Evolutionary conservation across 2,113 vertebrate genomes (phyloP).

Genomic region (Lonchura striata): DNA sequence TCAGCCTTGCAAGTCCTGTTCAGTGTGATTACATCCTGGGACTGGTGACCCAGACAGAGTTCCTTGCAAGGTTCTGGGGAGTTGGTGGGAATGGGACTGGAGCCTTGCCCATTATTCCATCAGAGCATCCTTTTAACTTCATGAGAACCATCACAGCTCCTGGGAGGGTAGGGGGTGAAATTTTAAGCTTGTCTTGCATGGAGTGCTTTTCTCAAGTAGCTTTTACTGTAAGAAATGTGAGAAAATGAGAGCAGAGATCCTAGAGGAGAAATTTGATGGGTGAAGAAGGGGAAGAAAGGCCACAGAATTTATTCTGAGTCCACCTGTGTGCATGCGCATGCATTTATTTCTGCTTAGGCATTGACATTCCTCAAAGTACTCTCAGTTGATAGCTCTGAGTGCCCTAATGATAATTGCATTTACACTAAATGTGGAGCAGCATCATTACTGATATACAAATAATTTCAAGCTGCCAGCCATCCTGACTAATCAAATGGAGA

Average conservation of each 20-base stretch:
- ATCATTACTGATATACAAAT: conserved; percentile 41
- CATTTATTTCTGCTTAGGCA: conserved; percentile 9
- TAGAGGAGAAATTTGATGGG: background rate
- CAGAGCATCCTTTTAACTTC: background rate
- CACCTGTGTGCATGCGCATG: background rate
- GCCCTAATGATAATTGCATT: conserved; percentile 54
- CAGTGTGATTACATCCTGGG: rapidly evolving
- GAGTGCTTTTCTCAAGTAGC: background rate
- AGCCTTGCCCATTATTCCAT: background rate
- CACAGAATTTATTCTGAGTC: background rate
- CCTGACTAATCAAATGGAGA: conserved; percentile 36
- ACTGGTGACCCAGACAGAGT: background rate
- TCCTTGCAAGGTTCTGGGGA: background rate
- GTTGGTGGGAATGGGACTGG: background rate
- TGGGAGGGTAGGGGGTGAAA: background rate
- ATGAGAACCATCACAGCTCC: background rate
- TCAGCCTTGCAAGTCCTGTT: background rate
- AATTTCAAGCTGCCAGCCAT: background rate
- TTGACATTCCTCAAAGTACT: conserved; percentile 24
- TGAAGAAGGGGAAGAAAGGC: background rate
- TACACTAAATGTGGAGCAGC: conserved; percentile 24
- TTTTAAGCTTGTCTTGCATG: background rate
- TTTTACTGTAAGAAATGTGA: background rate
- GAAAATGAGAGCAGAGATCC: background rate
- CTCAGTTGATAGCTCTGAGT: conserved; percentile 25